These are phyloP conservation scores for Theristicus caerulescens DNA, from an alignment of 2,113 vertebrate species.

Conservation along the genomic window DNA sequence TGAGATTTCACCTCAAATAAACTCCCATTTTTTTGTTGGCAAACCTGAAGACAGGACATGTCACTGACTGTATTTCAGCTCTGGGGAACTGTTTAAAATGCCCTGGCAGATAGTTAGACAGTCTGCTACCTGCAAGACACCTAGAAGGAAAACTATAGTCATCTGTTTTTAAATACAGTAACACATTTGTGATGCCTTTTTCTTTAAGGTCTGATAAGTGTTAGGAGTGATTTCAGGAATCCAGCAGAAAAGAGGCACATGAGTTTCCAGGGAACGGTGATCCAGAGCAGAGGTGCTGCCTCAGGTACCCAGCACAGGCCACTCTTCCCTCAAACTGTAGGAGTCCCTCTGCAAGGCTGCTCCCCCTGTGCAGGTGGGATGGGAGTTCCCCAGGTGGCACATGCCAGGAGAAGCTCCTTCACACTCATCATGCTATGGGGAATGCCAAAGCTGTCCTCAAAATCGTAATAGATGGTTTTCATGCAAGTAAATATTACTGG, in stretches of 20 bases:
- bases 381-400: neutral
- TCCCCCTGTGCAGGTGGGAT: neutral
- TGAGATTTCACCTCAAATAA: neutral
- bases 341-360: neutral
- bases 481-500: neutral
- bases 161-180: neutral
- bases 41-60: neutral
- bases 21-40: neutral
- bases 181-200: neutral
- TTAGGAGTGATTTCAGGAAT: neutral
- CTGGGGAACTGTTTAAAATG: neutral
- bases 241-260: neutral
- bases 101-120: neutral
- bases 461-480: neutral
- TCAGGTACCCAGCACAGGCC: neutral
- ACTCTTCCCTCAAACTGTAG: rapidly evolving
- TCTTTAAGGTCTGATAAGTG: neutral
- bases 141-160: neutral
- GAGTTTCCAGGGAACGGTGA: neutral
- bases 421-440: neutral
- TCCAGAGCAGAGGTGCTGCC: neutral
- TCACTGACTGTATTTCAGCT: neutral
- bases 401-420: neutral
- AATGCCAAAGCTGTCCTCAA: neutral
- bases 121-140: neutral